These are phyloP conservation scores for Pantherophis guttatus DNA, from an alignment of 2,113 vertebrate genomes.

Conservation along the genomic window DNA sequence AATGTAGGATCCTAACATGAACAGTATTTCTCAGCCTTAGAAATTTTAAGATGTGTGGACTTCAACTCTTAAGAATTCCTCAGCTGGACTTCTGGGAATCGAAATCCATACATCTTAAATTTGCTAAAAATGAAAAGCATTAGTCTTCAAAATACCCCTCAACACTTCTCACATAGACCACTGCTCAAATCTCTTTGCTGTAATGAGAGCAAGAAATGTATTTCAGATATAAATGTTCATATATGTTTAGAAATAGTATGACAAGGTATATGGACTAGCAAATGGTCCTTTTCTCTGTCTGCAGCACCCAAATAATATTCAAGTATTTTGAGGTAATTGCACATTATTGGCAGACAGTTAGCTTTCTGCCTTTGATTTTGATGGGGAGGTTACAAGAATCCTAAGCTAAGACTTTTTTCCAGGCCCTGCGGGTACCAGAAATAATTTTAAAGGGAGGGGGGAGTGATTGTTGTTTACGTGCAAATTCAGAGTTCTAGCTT, in stretches of 20 bases:
- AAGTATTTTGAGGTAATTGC: background rate
- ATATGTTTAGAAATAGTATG: background rate
- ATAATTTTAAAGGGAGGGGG: background rate
- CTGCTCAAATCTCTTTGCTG: background rate
- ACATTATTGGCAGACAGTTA: background rate
- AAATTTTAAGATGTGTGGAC: background rate
- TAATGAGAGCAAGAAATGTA: background rate
- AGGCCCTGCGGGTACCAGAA: background rate
- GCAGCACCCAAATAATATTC: background rate
- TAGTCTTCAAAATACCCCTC: background rate
- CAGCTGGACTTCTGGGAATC: background rate
- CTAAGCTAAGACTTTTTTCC: background rate
- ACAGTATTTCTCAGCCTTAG: background rate
- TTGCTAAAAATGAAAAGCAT: background rate
- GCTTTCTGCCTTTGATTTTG: background rate
- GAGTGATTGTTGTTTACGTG: background rate
- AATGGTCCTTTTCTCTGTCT: background rate
- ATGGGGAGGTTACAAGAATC: background rate
- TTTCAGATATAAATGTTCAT: background rate
- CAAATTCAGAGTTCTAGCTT: background rate
- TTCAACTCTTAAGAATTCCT: background rate
- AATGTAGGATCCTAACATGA: background rate
- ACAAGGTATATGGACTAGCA: background rate
- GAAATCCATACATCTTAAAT: background rate
- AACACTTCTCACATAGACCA: background rate